phyloP scores from a whole-genome alignment of 2,113 vertebrate species.

The Electrona antarctica region DNA sequence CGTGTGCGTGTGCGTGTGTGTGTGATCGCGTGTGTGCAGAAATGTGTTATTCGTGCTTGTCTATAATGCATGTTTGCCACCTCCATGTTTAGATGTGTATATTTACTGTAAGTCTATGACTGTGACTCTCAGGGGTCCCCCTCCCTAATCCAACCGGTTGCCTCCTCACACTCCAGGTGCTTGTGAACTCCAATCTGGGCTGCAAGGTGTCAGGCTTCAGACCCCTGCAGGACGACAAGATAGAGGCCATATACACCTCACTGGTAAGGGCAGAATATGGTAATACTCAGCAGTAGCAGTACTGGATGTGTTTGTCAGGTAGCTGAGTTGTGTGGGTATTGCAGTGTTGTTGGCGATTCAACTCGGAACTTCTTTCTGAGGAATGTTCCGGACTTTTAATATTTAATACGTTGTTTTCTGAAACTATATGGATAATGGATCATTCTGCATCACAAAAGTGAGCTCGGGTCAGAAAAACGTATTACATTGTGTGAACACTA shows the following conservation, averaged over 20 bases:
- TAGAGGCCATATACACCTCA: conserved; percentile 92
- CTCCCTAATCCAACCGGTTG: conserved; percentile 9
- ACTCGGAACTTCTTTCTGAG: background rate
- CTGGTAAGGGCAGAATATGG: conserved; percentile 79
- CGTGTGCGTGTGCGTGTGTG: background rate
- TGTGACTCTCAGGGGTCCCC: background rate
- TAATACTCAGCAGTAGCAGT: too few species aligned
- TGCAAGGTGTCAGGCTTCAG: conserved; percentile 96
- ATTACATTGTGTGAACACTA: background rate
- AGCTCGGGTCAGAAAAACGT: conserved; percentile 1
- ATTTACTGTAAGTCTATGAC: too few species aligned
- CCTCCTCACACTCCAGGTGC: conserved; percentile 68
- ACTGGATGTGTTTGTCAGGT: too few species aligned
- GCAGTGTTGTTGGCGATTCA: background rate
- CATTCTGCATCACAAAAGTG: background rate
- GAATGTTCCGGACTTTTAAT: background rate
- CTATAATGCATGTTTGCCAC: too few species aligned
- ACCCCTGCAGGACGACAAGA: conserved; percentile 87
- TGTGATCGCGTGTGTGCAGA: too few species aligned
- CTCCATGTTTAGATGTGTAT: too few species aligned
- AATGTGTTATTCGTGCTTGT: too few species aligned
- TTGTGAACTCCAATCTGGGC: conserved; percentile 86
- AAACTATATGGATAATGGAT: too few species aligned
- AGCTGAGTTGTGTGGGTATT: background rate
- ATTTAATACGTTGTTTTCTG: too few species aligned